These are phyloP conservation scores for Crematogaster levior DNA, from an alignment of 2,888 invertebrate species.

Conservation along the genomic window DNA sequence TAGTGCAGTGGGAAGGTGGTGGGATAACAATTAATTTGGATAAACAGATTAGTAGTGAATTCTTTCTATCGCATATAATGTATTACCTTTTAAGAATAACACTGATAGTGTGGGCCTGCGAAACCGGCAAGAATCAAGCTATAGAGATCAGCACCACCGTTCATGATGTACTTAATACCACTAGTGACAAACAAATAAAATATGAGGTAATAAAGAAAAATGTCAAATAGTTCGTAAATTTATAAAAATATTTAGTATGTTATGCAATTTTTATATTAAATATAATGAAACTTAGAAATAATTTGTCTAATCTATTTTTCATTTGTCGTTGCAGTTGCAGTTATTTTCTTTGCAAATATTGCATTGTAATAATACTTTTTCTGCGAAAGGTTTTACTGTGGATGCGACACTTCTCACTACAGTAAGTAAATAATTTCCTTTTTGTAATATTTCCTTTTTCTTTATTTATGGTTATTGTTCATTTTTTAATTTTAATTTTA, in stretches of 20 bases:
- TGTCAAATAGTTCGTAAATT: neutral
- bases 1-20: neutral
- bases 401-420: neutral
- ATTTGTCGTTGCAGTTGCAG: neutral
- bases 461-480: too few relatives aligned
- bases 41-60: neutral
- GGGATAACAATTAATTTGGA: neutral
- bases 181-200: neutral
- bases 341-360: slow-evolving; percentile 1
- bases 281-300: neutral
- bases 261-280: neutral
- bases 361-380: neutral
- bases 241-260: neutral
- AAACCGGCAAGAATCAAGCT: neutral
- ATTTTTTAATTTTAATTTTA: neutral
- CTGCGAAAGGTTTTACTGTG: neutral
- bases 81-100: neutral
- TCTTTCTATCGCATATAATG: neutral
- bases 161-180: neutral
- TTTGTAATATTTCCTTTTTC: too few relatives aligned
- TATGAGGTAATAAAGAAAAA: slow-evolving; percentile 6
- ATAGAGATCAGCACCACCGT: neutral
- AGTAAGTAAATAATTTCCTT: neutral
- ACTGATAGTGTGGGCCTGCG: neutral
- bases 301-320: neutral